These are phyloP conservation scores for Sciurus niger DNA, from an alignment of 2,113 vertebrate species.

Conservation along the genomic window DNA sequence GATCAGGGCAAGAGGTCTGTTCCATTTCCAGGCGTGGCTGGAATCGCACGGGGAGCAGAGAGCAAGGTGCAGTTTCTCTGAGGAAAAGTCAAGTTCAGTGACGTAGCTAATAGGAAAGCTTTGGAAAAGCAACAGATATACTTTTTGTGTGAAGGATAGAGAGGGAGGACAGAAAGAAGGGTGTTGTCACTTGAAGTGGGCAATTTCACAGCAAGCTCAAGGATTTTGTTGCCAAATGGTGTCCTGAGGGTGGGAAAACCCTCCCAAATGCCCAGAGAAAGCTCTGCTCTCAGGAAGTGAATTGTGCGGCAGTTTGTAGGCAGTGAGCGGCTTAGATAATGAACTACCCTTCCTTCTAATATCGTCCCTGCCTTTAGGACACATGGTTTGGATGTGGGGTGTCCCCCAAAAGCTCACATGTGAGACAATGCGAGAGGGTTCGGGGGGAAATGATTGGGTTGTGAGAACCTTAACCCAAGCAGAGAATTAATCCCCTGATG, in stretches of 20 bases:
- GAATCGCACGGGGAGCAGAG: neutral
- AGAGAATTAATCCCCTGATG: no score
- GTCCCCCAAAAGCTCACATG: no score
- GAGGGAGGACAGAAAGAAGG: neutral
- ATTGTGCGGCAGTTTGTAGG: neutral
- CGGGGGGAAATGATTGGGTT: no score
- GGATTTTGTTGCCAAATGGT: neutral
- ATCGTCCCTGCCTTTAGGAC: neutral
- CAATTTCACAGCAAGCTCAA: constrained; percentile 47
- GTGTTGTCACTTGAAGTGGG: neutral
- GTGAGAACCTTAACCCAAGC: no score
- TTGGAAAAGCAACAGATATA: constrained; percentile 20
- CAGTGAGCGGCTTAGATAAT: neutral
- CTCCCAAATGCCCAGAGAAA: neutral
- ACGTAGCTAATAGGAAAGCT: neutral
- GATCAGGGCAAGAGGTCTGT: neutral
- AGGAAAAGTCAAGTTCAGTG: constrained; percentile 1
- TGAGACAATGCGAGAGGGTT: no score
- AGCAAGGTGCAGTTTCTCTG: neutral
- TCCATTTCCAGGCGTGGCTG: constrained; percentile 2
- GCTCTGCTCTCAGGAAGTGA: neutral
- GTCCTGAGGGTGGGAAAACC: neutral
- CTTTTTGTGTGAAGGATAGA: constrained; percentile 34
- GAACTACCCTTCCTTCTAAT: neutral
- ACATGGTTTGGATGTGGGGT: neutral